These are phyloP conservation scores for Abrostola tripartita DNA, from an alignment of 2,888 invertebrate genomes.

Conservation along the genomic window DNA sequence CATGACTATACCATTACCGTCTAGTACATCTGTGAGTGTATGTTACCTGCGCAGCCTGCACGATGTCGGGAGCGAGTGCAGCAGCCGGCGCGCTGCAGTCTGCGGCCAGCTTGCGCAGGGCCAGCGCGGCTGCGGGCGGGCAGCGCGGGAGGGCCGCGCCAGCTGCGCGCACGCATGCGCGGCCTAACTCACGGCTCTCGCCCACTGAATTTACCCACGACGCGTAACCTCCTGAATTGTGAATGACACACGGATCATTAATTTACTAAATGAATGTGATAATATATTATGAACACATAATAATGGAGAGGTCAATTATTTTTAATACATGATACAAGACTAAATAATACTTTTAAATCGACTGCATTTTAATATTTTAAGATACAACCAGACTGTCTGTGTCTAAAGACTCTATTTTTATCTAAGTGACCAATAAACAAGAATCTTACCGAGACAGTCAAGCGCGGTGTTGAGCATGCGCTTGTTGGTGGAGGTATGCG, in stretches of 20 bases:
- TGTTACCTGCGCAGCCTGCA: slow-evolving; percentile 90
- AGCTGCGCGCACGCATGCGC: slow-evolving; percentile 79
- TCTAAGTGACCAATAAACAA: too few species aligned
- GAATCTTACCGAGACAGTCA: slow-evolving; percentile 90
- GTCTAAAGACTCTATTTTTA: too few species aligned
- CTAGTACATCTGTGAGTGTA: neutral
- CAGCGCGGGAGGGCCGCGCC: slow-evolving; percentile 88
- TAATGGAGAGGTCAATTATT: too few species aligned
- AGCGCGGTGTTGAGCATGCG: slow-evolving; percentile 91
- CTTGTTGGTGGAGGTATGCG: slow-evolving; percentile 78
- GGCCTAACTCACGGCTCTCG: slow-evolving; percentile 70
- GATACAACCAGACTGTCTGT: too few species aligned
- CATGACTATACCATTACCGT: neutral
- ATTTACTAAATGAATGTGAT: too few species aligned
- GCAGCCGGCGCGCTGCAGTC: slow-evolving; percentile 93
- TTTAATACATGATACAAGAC: too few species aligned
- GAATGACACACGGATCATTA: too few species aligned
- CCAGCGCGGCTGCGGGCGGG: slow-evolving; percentile 93
- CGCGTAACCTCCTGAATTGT: slow-evolving; percentile 92
- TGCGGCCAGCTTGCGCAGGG: slow-evolving; percentile 95
- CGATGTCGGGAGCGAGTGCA: slow-evolving; percentile 92
- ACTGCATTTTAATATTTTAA: too few species aligned
- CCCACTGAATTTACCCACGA: slow-evolving; percentile 91
- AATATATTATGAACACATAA: too few species aligned
- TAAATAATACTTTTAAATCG: too few species aligned